Percentiles rank a stretch among this genome's conserved stretches.
Conservation (phyloP, 2,797 vertebrate genomes). For the Phaenicophaeus curvirostris region DNA sequence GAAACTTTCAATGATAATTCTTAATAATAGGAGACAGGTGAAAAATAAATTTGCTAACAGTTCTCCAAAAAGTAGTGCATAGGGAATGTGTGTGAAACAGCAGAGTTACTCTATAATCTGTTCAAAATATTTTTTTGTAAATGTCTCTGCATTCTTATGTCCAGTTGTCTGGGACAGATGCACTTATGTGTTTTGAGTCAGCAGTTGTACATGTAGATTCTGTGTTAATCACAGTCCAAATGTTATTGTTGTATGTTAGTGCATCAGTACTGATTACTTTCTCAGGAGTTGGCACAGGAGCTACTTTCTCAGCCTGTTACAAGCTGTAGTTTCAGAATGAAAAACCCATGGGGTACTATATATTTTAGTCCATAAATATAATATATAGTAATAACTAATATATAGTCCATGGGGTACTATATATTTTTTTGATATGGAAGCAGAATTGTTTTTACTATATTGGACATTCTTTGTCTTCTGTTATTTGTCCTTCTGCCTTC, state of each 20-base stretch:
- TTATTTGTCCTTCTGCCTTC: neutral
- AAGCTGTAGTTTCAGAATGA: neutral
- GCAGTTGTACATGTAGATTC: neutral
- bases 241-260: neutral
- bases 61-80: neutral
- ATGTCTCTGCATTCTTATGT: neutral
- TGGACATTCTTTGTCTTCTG: neutral
- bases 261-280: neutral
- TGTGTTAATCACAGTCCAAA: neutral
- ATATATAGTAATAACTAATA: too few species aligned
- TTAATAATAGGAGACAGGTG: neutral
- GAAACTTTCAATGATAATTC: neutral
- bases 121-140: neutral
- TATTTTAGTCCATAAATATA: too few species aligned
- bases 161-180: neutral
- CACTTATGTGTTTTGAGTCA: neutral
- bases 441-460: neutral
- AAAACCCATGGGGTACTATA: neutral
- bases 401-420: rapidly evolving
- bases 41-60: neutral
- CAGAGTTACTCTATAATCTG: neutral
- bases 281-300: neutral
- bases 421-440: neutral
- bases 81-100: neutral
- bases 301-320: neutral